Base-by-base conservation (phyloP, 2,797 vertebrate species). In the Esox masquinongy region DNA sequence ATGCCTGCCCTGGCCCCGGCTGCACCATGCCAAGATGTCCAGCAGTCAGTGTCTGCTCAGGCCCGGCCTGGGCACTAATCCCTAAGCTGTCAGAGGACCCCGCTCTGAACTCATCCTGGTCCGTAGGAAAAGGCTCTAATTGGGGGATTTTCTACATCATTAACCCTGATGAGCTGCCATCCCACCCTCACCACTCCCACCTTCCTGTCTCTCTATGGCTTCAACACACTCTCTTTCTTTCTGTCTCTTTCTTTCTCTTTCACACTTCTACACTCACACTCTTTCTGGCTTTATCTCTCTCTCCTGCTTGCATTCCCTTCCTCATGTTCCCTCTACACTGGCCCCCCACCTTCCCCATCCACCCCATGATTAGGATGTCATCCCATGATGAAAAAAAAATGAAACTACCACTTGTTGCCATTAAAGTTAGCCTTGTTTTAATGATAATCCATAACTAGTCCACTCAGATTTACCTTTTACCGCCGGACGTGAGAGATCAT, bases 91-190 rank as follows among this genome's bases (percentile, higher is more conserved):
- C 92, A 92, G 90, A 89, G 89, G 87, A 92, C 89, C 91, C 85
- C 50, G 80, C 85, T 84, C 92, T 94, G 93, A 95, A 94, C 93
- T 94, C 91, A 93, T 93, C 92, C 92, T 92, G 90, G 85, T 90
- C 92, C 89, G 89, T 90, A 92, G 91, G 92, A 92, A 93, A 94
- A 93, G 80, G 90, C 91, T 92, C 92, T 95, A 95, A 94, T 94
- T 95, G 94, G 94, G 90, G 93, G 93, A 94, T 95, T 95, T 95
- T 94, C 93, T 90, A 87, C 92, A 92, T 94, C 93, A 94, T 95
- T 94, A 94, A 87, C 83, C 90, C 85, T 80, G 90, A 93, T 90
- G 92, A 93, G 92, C 92, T 90, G 84, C 86, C 87, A 88, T 76
- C 81, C 88, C 88, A 59, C 82, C 82, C 79, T 76, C 77, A 22